phyloP scores from a whole-genome alignment of 30 jellyfish, hydroid and myxozoan species.

The Hydra vulgaris region DNA sequence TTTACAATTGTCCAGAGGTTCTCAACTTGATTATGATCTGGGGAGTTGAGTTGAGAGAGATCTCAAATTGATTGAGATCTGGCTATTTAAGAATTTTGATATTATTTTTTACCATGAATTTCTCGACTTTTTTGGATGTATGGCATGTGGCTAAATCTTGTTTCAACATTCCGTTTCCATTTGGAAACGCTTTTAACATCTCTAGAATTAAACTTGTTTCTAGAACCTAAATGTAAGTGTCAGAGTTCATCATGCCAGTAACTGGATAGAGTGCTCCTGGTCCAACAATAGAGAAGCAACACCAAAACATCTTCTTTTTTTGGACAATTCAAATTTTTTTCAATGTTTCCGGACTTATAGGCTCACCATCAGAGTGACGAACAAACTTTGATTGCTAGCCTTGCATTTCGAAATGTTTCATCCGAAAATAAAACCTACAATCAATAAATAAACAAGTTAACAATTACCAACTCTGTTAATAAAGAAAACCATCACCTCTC shows the following conservation, averaged over 20 bases:
- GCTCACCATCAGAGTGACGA: neutral
- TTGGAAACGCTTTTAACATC: neutral
- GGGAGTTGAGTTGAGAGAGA: too few relatives aligned
- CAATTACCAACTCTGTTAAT: neutral
- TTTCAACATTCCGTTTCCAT: neutral
- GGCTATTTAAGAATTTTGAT: neutral
- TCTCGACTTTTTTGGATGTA: neutral
- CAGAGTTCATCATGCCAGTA: neutral
- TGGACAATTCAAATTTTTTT: neutral
- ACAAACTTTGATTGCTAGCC: neutral
- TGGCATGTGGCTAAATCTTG: neutral
- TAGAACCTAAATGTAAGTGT: neutral
- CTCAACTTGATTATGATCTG: neutral
- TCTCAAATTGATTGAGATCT: too few relatives aligned
- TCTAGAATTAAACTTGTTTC: neutral
- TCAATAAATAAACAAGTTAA: neutral
- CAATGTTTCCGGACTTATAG: neutral
- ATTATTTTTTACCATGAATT: neutral
- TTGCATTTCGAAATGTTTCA: neutral
- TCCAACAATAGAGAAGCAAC: neutral
- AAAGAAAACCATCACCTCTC: neutral
- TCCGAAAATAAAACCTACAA: neutral
- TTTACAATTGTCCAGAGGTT: neutral
- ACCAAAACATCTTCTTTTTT: neutral
- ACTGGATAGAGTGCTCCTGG: neutral